Conservation (phyloP, 2,113 vertebrate species). For the Poeciliopsis occidentalis region DNA sequence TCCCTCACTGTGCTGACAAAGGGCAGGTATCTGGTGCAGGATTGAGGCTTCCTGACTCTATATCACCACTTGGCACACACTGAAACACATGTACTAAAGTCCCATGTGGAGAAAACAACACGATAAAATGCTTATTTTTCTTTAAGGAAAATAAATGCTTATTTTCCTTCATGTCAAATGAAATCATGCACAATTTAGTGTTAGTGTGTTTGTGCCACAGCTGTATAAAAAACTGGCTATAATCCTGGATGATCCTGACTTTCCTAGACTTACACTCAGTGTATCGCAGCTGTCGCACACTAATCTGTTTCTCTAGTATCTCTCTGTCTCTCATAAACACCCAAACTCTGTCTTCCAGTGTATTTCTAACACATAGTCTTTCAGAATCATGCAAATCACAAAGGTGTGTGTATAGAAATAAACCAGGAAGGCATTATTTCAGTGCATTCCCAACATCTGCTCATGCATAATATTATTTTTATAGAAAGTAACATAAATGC, state of each 20-base stretch:
- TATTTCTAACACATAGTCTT: conserved; percentile 16
- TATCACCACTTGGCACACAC: conserved; percentile 34
- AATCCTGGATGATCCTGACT: conserved; percentile 83
- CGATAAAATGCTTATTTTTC: conserved; percentile 9
- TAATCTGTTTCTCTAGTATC: conserved; percentile 61
- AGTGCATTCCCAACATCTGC: conserved; percentile 42
- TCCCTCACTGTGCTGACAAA: conserved; percentile 37
- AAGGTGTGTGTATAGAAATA: not conserved
- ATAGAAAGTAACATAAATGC: conserved; percentile 11
- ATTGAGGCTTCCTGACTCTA: conserved; percentile 39
- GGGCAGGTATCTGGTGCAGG: conserved; percentile 27
- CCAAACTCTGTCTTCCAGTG: conserved; percentile 20
- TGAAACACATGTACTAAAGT: conserved; percentile 15
- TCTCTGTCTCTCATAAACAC: conserved; percentile 31
- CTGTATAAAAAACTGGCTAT: conserved; percentile 73
- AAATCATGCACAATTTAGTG: conserved; percentile 14
- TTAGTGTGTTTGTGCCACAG: conserved; percentile 44
- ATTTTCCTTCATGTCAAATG: not conserved
- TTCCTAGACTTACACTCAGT: conserved; percentile 77
- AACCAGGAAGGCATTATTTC: conserved; percentile 1
- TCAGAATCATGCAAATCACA: conserved; percentile 19
- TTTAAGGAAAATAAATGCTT: not conserved
- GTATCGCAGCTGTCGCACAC: conserved; percentile 78
- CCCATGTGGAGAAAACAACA: conserved; percentile 16
- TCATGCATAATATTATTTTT: conserved; percentile 18